Evolutionary conservation across 1,140 invertebrate species (phyloP).

Genomic region (Rhynchophorus ferrugineus): DNA sequence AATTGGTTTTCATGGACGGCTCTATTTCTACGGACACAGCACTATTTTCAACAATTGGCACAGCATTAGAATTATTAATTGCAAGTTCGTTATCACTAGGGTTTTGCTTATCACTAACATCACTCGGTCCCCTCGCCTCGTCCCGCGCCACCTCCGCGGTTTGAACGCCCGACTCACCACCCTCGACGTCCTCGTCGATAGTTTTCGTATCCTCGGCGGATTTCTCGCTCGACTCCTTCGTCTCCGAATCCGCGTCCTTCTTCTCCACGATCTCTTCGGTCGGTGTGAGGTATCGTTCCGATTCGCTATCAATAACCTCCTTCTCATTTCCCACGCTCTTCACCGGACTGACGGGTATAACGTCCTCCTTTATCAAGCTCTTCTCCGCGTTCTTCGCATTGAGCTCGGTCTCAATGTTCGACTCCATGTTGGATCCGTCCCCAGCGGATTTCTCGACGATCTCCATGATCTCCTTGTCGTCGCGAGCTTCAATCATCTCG

Average conservation of each 20-base stretch:
- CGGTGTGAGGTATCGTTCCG: conserved; percentile 35
- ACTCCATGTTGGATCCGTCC: conserved; percentile 22
- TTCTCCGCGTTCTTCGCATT: conserved; percentile 9
- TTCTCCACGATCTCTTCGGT: conserved; percentile 36
- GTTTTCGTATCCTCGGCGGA: conserved; percentile 18
- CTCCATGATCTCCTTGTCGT: not conserved
- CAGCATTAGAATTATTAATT: conserved; percentile 30
- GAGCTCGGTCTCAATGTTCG: conserved; percentile 26
- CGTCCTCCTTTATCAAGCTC: not conserved
- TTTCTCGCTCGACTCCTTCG: conserved; percentile 2
- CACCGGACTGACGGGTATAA: conserved; percentile 7
- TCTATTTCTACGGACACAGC: conserved; percentile 45
- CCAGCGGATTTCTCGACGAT: conserved; percentile 2
- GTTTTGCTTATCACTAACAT: conserved; percentile 24
- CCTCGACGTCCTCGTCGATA: conserved; percentile 10
- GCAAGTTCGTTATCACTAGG: conserved; percentile 29
- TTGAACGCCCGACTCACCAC: conserved; percentile 6
- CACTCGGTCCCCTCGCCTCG: conserved; percentile 19
- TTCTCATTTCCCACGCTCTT: conserved; percentile 21
- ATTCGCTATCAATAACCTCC: conserved; percentile 34
- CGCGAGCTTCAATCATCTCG: not conserved
- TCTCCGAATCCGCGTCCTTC: conserved; percentile 26
- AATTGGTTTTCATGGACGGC: conserved; percentile 51
- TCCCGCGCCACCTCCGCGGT: conserved; percentile 1
- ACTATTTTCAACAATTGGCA: conserved; percentile 42